Evolutionary conservation across 2,888 invertebrate genomes (phyloP), one percentile per base, ranked within the genome.

Genomic region (Caenorhabditis sulstoni): DNA sequence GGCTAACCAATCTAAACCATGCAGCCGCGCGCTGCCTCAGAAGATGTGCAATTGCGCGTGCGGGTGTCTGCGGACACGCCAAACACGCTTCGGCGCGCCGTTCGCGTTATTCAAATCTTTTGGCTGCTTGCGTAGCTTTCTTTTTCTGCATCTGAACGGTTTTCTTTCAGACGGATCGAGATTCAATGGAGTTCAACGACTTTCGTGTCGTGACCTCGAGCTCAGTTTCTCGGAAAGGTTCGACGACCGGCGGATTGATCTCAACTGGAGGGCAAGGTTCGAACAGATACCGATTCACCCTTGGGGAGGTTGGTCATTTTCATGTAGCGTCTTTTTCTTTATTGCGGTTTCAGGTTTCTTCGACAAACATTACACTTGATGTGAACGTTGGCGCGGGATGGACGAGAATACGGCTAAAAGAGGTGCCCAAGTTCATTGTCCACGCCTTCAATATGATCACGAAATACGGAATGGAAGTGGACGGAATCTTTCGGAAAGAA

Each of bases 401-500:
- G 68, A 80, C 79, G 12, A 23, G 71, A 47, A 75, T 80, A 66
- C 64, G 66, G 3, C 62, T 80, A 37, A 74, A 71, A 47, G 70
- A 75, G 12, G 79, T 80, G 16, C 79, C 79, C 12, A 70, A 83
- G 14, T 87, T 87, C 58, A 57, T 87, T n/a, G 73, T 87, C n/a
- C 75, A 85, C 52, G 87, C 87, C 7, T 87, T 87, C 65, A 77
- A 76, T 41, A 79, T 68, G 55, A 81, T 87, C 49, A 49, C 65
- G 12, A 70, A 74, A n/a, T 67, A 75, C 47, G 86, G 83, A 8
- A 61, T 68, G 53, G 47, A 70, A 20, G 68, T 73, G n/a, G 87
- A 87, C 62, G 87, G 87, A 8, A 79, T 87, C n/a, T 87, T 87
- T 45, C 81, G 87, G 9, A 83, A 82, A 57, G 84, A 87, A 44